Evolutionary conservation across 2,797 vertebrate genomes (phyloP).

Genomic region (Sebastiscus albofasciatus): DNA sequence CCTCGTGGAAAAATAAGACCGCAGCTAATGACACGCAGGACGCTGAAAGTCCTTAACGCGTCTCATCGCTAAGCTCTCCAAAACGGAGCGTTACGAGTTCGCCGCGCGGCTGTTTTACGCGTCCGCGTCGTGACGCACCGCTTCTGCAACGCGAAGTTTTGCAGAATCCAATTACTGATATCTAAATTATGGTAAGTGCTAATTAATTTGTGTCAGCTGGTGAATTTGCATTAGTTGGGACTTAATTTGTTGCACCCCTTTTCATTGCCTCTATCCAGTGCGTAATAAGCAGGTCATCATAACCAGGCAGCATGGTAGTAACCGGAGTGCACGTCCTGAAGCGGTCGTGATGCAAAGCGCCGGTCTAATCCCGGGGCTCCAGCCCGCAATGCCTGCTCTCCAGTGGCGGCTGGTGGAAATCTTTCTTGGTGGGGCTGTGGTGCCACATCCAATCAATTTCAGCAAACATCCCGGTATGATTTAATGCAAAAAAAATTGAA

Average conservation of each 20-base stretch:
- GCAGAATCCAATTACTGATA: neutral
- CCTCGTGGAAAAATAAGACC: conserved; percentile 66
- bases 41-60: conserved; percentile 28
- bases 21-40: conserved; percentile 54
- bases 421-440: too few species aligned
- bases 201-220: conserved; percentile 12
- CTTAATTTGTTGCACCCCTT: neutral
- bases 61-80: conserved; percentile 45
- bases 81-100: neutral
- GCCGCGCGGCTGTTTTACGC: conserved; percentile 13
- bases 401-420: too few species aligned
- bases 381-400: conserved; percentile 53
- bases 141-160: conserved; percentile 45
- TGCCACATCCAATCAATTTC: too few species aligned
- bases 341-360: conserved; percentile 68
- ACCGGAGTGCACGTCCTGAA: conserved; percentile 39
- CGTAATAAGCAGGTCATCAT: conserved; percentile 15
- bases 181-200: conserved; percentile 26
- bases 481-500: too few species aligned
- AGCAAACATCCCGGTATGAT: too few species aligned
- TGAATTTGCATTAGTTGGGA: conserved; percentile 17
- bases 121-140: conserved; percentile 7
- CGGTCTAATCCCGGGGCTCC: conserved; percentile 47
- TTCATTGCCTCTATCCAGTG: neutral
- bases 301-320: conserved; percentile 38